Percentiles rank a stretch among this genome's conserved stretches.
These are phyloP conservation scores for Hirtodrosophila histrioides DNA, from an alignment of 2,888 invertebrate genomes.

Conservation along the genomic window DNA sequence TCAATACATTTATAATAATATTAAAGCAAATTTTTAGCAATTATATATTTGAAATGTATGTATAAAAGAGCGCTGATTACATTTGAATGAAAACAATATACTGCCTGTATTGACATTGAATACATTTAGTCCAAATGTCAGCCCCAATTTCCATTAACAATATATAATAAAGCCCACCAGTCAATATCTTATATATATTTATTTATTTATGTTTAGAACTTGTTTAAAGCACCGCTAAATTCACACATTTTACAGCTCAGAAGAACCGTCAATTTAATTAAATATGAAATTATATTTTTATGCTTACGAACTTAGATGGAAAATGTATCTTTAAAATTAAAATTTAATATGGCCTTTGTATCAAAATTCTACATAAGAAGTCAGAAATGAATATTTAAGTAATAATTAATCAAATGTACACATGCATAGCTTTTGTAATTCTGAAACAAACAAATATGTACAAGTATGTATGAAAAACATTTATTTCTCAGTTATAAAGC, in stretches of 20 bases:
- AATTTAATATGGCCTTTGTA: conserved; percentile 64
- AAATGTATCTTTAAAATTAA: conserved; percentile 34
- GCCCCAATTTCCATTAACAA: conserved; percentile 15
- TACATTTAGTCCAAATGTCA: conserved; percentile 15
- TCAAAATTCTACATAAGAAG: conserved; percentile 15
- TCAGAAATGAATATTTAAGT: conserved; percentile 10
- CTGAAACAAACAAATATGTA: conserved; percentile 45
- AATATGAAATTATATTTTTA: conserved; percentile 10
- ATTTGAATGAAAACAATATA: conserved; percentile 24
- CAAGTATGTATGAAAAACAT: conserved; percentile 22
- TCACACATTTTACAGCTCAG: conserved; percentile 9
- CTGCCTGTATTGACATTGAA: conserved; percentile 44
- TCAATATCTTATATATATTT: conserved; percentile 36
- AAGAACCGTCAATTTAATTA: conserved; percentile 28
- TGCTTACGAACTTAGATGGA: conserved; percentile 36
- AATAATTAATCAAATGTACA: conserved; percentile 35
- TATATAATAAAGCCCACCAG: conserved; percentile 61
- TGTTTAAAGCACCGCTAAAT: conserved; percentile 16
- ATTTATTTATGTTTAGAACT: conserved; percentile 10
- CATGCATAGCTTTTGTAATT: conserved; percentile 62
- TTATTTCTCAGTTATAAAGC: conserved; percentile 43
- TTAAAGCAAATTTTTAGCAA: conserved; percentile 54
- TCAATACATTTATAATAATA: conserved; percentile 32
- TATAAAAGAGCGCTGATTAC: conserved; percentile 2
- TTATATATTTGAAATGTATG: conserved; percentile 19